phyloP scores from a whole-genome alignment of 2,113 vertebrate species.

The Candoia aspera region DNA sequence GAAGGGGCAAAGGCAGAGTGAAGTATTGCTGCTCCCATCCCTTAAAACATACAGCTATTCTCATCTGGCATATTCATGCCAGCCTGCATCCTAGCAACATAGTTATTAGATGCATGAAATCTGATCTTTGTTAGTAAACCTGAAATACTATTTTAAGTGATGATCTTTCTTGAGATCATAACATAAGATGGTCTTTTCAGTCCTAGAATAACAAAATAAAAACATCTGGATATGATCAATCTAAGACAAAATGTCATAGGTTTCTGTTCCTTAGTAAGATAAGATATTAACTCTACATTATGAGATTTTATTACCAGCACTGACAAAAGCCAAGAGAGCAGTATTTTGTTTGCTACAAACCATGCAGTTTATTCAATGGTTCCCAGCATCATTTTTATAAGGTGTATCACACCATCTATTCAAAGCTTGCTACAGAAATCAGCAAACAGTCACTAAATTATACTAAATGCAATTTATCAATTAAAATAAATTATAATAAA shows the following conservation, averaged over 20 bases:
- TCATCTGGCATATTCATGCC: not conserved
- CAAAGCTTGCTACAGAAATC: not conserved
- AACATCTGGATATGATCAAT: not conserved
- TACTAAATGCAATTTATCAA: not conserved
- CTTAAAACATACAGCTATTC: not conserved
- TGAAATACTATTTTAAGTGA: conserved; percentile 8
- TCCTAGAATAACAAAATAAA: not conserved
- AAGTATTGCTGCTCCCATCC: not conserved
- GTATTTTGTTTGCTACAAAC: not conserved
- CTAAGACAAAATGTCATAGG: not conserved
- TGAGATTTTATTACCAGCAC: not conserved
- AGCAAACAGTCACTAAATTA: not conserved
- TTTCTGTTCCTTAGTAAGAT: not conserved
- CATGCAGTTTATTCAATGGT: not conserved
- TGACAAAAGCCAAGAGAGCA: not conserved
- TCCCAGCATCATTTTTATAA: not conserved
- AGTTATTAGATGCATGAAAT: not conserved
- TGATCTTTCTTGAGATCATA: conserved; percentile 13
- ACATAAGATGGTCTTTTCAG: not conserved
- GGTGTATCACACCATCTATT: not conserved
- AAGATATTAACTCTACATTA: not conserved
- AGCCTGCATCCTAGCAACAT: not conserved
- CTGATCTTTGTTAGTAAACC: not conserved
- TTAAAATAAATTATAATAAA: not conserved
- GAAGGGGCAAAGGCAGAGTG: not conserved